A percentile compares a stretch with the other conserved stretches of the same genome.
Evolutionary conservation across 2,888 invertebrate genomes (phyloP).

Genomic region (Patella depressa): DNA sequence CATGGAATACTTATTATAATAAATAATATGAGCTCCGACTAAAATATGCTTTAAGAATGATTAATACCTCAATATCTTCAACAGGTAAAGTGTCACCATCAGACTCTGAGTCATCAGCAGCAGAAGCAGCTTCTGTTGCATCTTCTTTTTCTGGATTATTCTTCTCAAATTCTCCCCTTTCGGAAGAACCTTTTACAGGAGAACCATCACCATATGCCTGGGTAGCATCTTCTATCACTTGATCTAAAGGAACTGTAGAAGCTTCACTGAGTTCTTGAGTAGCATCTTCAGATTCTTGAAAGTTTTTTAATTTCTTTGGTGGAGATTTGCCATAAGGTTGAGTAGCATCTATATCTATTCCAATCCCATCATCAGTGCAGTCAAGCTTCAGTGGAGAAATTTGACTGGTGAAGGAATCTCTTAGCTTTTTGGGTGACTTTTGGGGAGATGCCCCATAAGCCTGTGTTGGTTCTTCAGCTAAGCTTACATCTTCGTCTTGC

Average conservation of each 20-base stretch:
- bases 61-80: constrained; percentile 1
- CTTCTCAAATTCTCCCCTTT: background rate
- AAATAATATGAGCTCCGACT: too few relatives aligned
- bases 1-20: too few relatives aligned
- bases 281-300: background rate
- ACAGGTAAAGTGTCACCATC: background rate
- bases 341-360: constrained; percentile 8
- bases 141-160: background rate
- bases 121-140: background rate
- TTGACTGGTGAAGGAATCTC: too few relatives aligned
- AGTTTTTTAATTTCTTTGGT: background rate
- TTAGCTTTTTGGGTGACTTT: constrained; percentile 1
- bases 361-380: background rate
- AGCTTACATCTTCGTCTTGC: constrained; percentile 9
- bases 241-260: background rate
- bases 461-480: constrained; percentile 36
- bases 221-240: background rate
- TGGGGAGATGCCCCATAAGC: constrained; percentile 39
- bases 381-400: background rate
- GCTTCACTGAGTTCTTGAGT: background rate
- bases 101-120: background rate
- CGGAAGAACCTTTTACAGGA: background rate
- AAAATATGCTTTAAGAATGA: too few relatives aligned
- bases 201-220: constrained; percentile 8
- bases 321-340: background rate